These are phyloP conservation scores for Sapajus apella DNA, from an alignment of 2,113 vertebrate species.

Conservation along the genomic window DNA sequence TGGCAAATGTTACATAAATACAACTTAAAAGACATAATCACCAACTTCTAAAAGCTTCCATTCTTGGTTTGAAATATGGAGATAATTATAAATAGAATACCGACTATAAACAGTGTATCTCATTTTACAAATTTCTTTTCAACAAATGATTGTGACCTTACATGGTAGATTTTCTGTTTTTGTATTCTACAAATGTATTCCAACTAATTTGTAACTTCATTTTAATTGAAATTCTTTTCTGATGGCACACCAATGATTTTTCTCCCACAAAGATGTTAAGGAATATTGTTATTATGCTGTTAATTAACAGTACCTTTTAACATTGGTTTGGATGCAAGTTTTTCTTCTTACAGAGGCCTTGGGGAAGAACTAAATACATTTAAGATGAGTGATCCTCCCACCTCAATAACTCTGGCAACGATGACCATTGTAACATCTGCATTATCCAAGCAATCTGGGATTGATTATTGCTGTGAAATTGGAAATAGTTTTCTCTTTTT, in stretches of 20 bases:
- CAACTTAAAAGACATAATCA: background rate
- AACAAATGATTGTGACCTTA: background rate
- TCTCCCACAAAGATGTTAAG: background rate
- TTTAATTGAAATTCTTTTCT: background rate
- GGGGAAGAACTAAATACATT: background rate
- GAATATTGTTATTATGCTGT: background rate
- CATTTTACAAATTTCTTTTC: background rate
- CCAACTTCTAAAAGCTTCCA: background rate
- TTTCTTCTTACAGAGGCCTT: background rate
- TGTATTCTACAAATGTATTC: background rate
- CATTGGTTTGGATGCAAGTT: background rate
- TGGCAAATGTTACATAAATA: background rate
- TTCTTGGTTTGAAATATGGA: background rate
- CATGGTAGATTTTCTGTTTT: background rate
- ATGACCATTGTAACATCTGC: background rate
- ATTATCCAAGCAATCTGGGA: background rate
- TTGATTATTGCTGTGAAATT: background rate
- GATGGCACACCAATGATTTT: background rate
- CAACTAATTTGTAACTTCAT: background rate
- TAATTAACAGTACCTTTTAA: background rate
- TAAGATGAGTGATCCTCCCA: background rate
- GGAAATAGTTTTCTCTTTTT: background rate
- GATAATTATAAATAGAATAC: background rate
- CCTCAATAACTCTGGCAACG: background rate
- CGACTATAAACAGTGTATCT: background rate